Base-by-base conservation (phyloP, 2,797 vertebrate species). In the Australoheros facetus region DNA sequence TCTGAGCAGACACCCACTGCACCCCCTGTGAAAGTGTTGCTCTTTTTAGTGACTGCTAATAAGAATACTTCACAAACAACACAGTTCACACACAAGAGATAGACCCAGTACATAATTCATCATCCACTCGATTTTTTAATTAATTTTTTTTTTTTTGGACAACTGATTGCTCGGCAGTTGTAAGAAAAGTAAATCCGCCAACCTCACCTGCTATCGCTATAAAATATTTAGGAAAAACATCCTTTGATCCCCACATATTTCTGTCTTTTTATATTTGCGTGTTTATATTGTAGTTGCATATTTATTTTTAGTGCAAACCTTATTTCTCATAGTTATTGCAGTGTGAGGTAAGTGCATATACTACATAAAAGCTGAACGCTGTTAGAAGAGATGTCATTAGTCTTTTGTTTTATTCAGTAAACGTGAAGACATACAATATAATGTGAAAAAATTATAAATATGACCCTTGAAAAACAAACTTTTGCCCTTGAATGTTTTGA, bases 1-100 rank as follows among this genome's bases (percentile, higher is more conserved):
- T 62, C 53, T 75, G 56, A 66, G 71, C 39, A n/a, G 7, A 62
- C 39, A 66, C 39, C 72, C 14, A 64, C 59, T 39, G 42, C 55
- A 88, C 85, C 74, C 2, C 85, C 80, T 83, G 73, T 73, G 70
- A 88, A 11, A 30, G 16, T 30, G 2, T 51, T 54, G 21, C 30
- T 75, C 54, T 48, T 75, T 73, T 77, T 84, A 58, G 8, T 56
- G 58, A 70, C 79, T 37, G 70, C 72, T 80, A 79, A 89, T 83
- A 54, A 75, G 82, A 85, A 21, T 55, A 75, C 28, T 59, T 78
- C 30, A 73, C 59, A 78, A 73, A 56, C 54, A 55, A 79, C 39
- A 81, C 13, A 60, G 37, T 69, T 77, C 56, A 39, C 45, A 56
- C 10, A 4, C 51, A 28, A 73, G 59, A 73, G 54, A 42, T 54